phyloP scores from a whole-genome alignment of 2,888 invertebrate genomes.

The Beris morrisii region DNA sequence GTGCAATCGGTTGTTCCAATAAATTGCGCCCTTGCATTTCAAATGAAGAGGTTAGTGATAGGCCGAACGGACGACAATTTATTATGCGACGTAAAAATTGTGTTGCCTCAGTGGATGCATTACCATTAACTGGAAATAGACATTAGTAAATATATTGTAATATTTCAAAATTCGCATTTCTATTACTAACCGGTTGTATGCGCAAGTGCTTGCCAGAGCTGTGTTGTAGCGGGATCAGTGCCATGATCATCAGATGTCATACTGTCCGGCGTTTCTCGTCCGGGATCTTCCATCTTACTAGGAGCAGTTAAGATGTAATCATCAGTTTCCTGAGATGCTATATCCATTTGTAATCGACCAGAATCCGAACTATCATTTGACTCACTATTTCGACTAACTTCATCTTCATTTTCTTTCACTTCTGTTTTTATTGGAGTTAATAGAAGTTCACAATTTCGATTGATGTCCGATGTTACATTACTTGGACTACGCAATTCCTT shows the following conservation, averaged over 20 bases:
- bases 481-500: slow-evolving; percentile 28
- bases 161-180: slow-evolving; percentile 4
- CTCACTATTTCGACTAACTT: slow-evolving; percentile 51
- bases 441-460: slow-evolving; percentile 27
- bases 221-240: slow-evolving; percentile 56
- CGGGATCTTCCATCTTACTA: slow-evolving; percentile 35
- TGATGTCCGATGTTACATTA: slow-evolving; percentile 37
- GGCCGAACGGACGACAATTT: slow-evolving; percentile 73
- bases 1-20: slow-evolving; percentile 51
- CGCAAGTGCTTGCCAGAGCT: slow-evolving; percentile 56
- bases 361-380: slow-evolving; percentile 66
- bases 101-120: slow-evolving; percentile 68
- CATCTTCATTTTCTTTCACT: slow-evolving; percentile 34
- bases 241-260: slow-evolving; percentile 53
- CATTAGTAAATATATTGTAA: slow-evolving; percentile 33
- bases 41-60: slow-evolving; percentile 64
- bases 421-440: neutral
- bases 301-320: slow-evolving; percentile 30
- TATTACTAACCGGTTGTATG: slow-evolving; percentile 51
- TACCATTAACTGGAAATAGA: slow-evolving; percentile 55
- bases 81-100: slow-evolving; percentile 75
- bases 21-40: slow-evolving; percentile 42
- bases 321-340: slow-evolving; percentile 55
- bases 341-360: slow-evolving; percentile 73
- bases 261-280: slow-evolving; percentile 49